These are phyloP conservation scores for Thripadectes ignobilis DNA, from an alignment of 2,797 vertebrate genomes.

Conservation along the genomic window DNA sequence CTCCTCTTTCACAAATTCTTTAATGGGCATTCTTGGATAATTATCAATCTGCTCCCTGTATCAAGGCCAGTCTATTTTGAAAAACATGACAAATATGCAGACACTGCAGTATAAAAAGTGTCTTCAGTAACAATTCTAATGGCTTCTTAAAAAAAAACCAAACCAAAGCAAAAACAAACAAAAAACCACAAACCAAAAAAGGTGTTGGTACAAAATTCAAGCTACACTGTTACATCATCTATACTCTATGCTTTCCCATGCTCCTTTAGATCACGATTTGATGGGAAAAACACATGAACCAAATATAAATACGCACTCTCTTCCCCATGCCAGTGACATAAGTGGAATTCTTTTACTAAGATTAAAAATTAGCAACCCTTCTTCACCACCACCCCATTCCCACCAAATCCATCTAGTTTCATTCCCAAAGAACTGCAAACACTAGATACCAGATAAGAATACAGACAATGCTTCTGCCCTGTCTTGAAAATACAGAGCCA, in stretches of 20 bases:
- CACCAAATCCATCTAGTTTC: not conserved
- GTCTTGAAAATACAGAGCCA: not conserved
- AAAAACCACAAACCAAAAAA: not conserved
- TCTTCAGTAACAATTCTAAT: not conserved
- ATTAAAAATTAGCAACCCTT: not conserved
- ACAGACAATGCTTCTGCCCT: not conserved
- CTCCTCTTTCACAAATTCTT: not conserved
- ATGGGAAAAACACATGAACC: not conserved
- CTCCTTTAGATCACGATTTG: not conserved
- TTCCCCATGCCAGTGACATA: not conserved
- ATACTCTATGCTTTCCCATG: not conserved
- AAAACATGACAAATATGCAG: conserved; percentile 2
- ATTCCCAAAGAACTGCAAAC: not conserved
- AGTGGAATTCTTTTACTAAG: not conserved
- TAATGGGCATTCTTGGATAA: not conserved
- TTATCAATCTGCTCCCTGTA: not conserved
- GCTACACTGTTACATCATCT: not conserved
- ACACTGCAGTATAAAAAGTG: not conserved
- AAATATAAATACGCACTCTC: not conserved
- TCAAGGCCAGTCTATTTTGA: not conserved
- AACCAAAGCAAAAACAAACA: not conserved
- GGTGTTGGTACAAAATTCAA: not conserved
- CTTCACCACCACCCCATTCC: not conserved
- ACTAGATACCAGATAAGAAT: not conserved
- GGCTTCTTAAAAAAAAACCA: not conserved